phyloP scores from a whole-genome alignment of 2,113 vertebrate genomes.

The Columba janthina region DNA sequence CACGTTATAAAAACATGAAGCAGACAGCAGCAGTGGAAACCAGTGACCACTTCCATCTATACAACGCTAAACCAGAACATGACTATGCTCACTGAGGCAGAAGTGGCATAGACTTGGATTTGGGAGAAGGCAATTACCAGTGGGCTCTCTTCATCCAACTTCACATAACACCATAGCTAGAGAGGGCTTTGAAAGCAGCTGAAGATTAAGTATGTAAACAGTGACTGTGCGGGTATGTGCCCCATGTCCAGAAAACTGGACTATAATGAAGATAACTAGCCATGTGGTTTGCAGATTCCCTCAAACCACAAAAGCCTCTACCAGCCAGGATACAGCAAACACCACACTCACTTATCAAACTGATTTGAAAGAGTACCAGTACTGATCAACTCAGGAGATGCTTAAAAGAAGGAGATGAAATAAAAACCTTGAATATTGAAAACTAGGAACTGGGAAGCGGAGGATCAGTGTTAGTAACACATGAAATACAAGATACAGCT shows the following conservation, averaged over 20 bases:
- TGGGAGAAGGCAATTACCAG: not conserved
- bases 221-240: not conserved
- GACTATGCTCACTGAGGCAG: not conserved
- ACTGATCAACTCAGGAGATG: not conserved
- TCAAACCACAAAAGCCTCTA: not conserved
- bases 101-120: not conserved
- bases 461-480: not conserved
- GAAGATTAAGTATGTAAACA: no score
- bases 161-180: rapidly evolving
- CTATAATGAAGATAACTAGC: not conserved
- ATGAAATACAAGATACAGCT: not conserved
- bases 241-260: not conserved
- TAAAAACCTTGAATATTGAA: not conserved
- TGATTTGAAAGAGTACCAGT: not conserved
- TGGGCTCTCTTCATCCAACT: not conserved
- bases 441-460: not conserved
- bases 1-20: not conserved
- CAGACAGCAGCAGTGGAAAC: rapidly evolving
- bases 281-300: not conserved
- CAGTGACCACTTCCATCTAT: rapidly evolving
- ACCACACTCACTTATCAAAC: not conserved
- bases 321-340: not conserved
- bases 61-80: not conserved
- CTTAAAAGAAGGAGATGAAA: not conserved
- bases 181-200: not conserved